phyloP scores from a whole-genome alignment of 1,140 invertebrate species.

The Calliphora vicina region DNA sequence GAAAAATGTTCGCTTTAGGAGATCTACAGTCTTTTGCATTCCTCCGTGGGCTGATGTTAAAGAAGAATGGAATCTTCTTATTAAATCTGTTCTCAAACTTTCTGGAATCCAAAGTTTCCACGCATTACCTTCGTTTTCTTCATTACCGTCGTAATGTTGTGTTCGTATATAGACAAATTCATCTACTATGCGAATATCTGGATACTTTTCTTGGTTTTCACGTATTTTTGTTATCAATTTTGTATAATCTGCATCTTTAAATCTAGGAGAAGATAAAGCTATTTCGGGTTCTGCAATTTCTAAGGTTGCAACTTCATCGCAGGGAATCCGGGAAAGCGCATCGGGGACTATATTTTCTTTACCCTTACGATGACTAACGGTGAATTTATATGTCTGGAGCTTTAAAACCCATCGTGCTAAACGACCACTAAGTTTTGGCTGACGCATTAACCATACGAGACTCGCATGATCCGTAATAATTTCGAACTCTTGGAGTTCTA shows the following conservation, averaged over 20 bases:
- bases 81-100: not conserved
- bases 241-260: no score
- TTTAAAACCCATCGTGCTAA: constrained; percentile 24
- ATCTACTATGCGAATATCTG: no score
- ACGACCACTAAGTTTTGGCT: no score
- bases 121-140: no score
- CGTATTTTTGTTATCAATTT: no score
- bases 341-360: constrained; percentile 28
- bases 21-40: no score
- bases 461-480: no score
- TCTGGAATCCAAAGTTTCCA: not conserved
- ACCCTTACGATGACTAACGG: no score
- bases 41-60: not conserved
- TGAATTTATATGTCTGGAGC: no score
- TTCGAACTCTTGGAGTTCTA: no score
- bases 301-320: not conserved
- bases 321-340: not conserved
- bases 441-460: no score
- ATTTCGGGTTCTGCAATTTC: not conserved
- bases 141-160: not conserved
- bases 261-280: not conserved
- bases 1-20: constrained; percentile 35
- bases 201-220: no score
- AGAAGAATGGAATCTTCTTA: constrained; percentile 12
- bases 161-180: constrained; percentile 14